Conservation (phyloP, 2,888 invertebrate genomes). For the Ennomos fuscantarius region DNA sequence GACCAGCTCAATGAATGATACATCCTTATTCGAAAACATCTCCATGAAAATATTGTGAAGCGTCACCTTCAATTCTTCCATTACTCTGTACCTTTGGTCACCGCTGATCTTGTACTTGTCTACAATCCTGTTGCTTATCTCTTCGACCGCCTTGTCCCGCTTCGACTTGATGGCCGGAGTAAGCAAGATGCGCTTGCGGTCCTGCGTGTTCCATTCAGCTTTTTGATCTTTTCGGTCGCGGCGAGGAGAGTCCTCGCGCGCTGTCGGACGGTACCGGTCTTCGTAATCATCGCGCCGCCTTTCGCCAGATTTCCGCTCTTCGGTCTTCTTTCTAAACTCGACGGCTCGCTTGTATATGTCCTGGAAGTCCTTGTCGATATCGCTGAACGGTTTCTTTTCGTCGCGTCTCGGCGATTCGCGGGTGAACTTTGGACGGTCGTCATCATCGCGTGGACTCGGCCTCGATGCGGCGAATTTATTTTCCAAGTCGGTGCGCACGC, state of each 20-base stretch:
- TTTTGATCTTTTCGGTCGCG: slow-evolving; percentile 1
- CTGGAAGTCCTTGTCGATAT: slow-evolving; percentile 67
- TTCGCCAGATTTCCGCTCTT: slow-evolving; percentile 54
- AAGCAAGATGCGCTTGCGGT: slow-evolving; percentile 17
- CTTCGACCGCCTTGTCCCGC: slow-evolving; percentile 65
- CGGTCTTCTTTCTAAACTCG: slow-evolving; percentile 67
- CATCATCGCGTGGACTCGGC: slow-evolving; percentile 19
- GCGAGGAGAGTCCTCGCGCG: slow-evolving; percentile 1
- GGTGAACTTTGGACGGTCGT: slow-evolving; percentile 39
- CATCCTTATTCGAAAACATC: slow-evolving; percentile 66
- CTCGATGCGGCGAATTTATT: slow-evolving; percentile 14
- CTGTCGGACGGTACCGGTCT: slow-evolving; percentile 22
- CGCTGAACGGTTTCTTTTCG: slow-evolving; percentile 37
- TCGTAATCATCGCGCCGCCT: slow-evolving; percentile 42
- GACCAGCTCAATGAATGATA: slow-evolving; percentile 69
- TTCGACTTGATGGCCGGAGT: slow-evolving; percentile 46
- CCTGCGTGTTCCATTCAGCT: slow-evolving; percentile 3
- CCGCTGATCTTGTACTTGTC: slow-evolving; percentile 51
- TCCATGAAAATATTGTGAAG: slow-evolving; percentile 54
- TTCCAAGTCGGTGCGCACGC: slow-evolving; percentile 19
- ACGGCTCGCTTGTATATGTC: slow-evolving; percentile 67
- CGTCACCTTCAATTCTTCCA: slow-evolving; percentile 54
- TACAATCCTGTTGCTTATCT: slow-evolving; percentile 59
- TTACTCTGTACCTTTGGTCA: slow-evolving; percentile 51
- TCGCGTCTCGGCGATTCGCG: slow-evolving; percentile 43